These are phyloP conservation scores for Auanema freiburgensis DNA, from an alignment of 2,888 invertebrate genomes.

Conservation along the genomic window DNA sequence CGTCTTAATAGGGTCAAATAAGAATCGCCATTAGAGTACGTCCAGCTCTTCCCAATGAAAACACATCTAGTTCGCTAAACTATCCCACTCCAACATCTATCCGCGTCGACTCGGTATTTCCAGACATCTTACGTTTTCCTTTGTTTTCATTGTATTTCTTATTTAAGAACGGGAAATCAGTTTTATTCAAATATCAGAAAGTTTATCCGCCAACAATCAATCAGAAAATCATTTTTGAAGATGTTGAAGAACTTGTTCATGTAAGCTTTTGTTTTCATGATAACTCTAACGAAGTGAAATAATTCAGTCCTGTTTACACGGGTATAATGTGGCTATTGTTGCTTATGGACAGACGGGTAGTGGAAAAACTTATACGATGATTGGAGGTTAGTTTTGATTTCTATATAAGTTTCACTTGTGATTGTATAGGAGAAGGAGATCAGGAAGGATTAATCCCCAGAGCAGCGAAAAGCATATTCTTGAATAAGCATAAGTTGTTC, in stretches of 20 bases:
- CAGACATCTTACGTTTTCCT: too few relatives aligned
- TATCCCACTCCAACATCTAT: constrained; percentile 30
- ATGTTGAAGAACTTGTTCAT: constrained; percentile 34
- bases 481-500: constrained; percentile 23
- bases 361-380: constrained; percentile 53
- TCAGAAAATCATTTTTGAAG: constrained; percentile 31
- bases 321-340: constrained; percentile 47
- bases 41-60: constrained; percentile 25
- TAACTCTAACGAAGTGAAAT: background rate
- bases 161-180: constrained; percentile 10
- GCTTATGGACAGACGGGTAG: constrained; percentile 53
- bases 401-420: background rate
- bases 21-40: constrained; percentile 43
- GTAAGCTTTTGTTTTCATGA: background rate
- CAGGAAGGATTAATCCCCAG: constrained; percentile 43
- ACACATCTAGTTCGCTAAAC: constrained; percentile 14
- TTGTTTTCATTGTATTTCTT: constrained; percentile 1
- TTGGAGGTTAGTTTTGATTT: constrained; percentile 27
- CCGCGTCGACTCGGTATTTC: constrained; percentile 9
- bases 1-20: constrained; percentile 35
- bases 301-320: constrained; percentile 43
- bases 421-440: constrained; percentile 6
- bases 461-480: constrained; percentile 32
- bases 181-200: constrained; percentile 30
- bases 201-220: constrained; percentile 34